Evolutionary conservation across 1,140 invertebrate genomes (phyloP), one percentile per base, ranked within the genome.

Genomic region (Saccostrea cuccullata): DNA sequence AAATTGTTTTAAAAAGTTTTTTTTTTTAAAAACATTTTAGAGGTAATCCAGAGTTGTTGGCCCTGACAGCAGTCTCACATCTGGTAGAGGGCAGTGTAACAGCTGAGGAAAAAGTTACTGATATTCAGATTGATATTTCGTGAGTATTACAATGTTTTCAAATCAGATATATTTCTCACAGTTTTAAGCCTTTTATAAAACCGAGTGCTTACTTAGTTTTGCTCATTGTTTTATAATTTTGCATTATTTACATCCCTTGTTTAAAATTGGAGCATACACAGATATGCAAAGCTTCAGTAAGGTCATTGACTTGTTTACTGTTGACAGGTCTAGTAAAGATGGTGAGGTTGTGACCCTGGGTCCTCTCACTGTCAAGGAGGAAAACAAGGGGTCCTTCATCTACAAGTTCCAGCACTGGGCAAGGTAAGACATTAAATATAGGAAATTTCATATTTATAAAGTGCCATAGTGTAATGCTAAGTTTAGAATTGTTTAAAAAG

Each of bases 61-160:
- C 92, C 20, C 88, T 96, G 58, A 94, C 93, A 55, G 96, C 96
- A 36, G 91, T 94, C 12, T 92, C 93, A 55, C 96, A 96, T 91
- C 89, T 93, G 26, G 88, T 95, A 12, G 90, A 92, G 23, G 94
- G 94, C 40, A 86, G 82, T 13, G 89, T 95, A 13, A 90, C 56
- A 11, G 93, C 94, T 56, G 89, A 93, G 55, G 87, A 92, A 30
- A 83, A 90, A 30, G 91, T 91, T 3, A 58, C 86, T 17, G 93
- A 94, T 87, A 92, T 95, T 47, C 86, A 47, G 5, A 90, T 95
- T 30, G 91, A 89, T 23, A 91, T 95, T 84, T 93, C 86, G 93
- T 94, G 88, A 90, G 92, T 87, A 26, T 36, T 30, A 17, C 23
- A 30, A 20, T 67, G 60, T 67, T 2, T 47, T 47, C 47, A 47